Conservation (phyloP, 2,888 invertebrate species). For the Tachina grossa region DNA sequence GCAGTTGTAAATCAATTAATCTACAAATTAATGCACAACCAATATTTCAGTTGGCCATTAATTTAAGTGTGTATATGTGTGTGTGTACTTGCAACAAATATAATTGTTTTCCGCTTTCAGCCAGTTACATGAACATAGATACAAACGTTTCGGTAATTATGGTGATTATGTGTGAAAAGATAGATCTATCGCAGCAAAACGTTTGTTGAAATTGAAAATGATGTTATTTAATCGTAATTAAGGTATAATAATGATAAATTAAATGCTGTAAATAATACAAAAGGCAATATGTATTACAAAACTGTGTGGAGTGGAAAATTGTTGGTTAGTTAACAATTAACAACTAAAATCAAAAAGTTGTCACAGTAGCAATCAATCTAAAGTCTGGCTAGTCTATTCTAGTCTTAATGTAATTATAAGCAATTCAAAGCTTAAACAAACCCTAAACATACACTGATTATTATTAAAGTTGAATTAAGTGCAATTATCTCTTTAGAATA, state of each 20-base stretch:
- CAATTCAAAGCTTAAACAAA: no score
- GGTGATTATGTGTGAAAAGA: conserved; percentile 1
- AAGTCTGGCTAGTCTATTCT: no score
- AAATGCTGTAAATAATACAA: neutral
- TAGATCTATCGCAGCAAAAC: conserved; percentile 12
- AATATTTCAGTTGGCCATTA: neutral
- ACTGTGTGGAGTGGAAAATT: no score
- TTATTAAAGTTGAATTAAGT: no score
- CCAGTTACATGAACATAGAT: neutral
- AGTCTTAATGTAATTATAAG: no score
- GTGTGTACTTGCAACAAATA: neutral
- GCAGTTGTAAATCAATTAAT: conserved; percentile 24
- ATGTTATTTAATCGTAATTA: conserved; percentile 7
- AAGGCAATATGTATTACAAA: neutral
- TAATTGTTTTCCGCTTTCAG: conserved; percentile 44
- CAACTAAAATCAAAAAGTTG: no score
- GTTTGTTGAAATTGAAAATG: conserved; percentile 26
- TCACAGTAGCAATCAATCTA: no score
- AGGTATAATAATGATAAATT: neutral
- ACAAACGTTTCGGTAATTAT: neutral
- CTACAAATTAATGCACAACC: conserved; percentile 16
- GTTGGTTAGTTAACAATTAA: no score
- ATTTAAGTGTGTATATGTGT: neutral
- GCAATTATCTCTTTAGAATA: no score
- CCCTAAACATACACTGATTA: no score